phyloP scores from a whole-genome alignment of 2,113 vertebrate species.

The Tonatia bakeri region DNA sequence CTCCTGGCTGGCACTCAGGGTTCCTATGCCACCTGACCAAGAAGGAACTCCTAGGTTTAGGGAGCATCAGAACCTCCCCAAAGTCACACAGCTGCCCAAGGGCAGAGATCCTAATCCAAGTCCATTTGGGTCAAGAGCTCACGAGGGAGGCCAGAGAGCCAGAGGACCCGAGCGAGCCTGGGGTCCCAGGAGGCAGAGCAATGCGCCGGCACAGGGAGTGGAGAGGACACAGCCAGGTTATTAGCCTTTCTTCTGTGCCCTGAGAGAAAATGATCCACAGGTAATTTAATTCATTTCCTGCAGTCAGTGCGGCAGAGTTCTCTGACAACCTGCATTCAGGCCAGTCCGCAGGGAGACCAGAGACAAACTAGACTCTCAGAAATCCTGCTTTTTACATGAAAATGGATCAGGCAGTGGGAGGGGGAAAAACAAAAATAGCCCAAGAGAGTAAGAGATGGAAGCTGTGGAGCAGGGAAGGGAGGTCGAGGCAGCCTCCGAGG shows the following conservation, averaged over 20 bases:
- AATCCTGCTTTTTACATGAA: slow-evolving; percentile 69
- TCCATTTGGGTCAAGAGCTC: background rate
- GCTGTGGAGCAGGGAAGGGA: background rate
- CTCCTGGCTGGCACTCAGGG: background rate
- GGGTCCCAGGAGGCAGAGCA: background rate
- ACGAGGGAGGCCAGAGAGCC: background rate
- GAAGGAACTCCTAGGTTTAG: background rate
- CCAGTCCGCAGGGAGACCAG: slow-evolving; percentile 33
- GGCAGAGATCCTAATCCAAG: background rate
- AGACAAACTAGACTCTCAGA: slow-evolving; percentile 47
- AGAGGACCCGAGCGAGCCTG: background rate
- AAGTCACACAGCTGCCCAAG: background rate
- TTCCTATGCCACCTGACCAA: background rate
- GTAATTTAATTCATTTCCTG: slow-evolving; percentile 30
- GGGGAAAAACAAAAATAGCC: slow-evolving; percentile 45
- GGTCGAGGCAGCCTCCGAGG: background rate
- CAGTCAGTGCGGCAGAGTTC: background rate
- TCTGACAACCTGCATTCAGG: slow-evolving; percentile 37
- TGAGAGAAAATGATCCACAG: background rate
- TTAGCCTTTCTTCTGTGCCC: background rate
- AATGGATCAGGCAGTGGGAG: slow-evolving; percentile 62
- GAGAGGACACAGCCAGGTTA: background rate
- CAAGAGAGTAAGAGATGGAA: slow-evolving; percentile 61
- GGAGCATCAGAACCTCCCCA: background rate
- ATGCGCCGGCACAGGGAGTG: background rate